Percentiles rank a stretch among this genome's conserved stretches.
Conservation (phyloP, 2,113 vertebrate genomes). For the Ovis canadensis region DNA sequence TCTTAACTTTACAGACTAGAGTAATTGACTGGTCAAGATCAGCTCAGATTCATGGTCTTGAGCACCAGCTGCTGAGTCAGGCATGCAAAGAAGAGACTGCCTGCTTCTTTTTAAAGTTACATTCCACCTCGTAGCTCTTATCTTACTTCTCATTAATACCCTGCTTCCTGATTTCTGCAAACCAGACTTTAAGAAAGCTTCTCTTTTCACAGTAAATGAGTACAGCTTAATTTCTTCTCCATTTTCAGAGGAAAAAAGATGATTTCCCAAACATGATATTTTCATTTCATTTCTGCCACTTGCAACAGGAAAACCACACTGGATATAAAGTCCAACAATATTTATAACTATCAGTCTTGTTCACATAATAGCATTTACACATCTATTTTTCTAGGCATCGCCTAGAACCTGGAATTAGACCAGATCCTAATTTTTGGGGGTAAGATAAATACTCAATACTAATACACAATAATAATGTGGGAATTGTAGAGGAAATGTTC, state of each 20-base stretch:
- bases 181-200: not conserved
- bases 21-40: too few species aligned
- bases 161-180: constrained; percentile 35
- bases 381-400: not conserved
- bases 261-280: not conserved
- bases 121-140: not conserved
- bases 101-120: not conserved
- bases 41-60: not conserved
- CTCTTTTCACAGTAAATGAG: not conserved
- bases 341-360: not conserved
- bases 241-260: not conserved
- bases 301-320: not conserved
- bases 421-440: not conserved
- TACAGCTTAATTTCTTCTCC: not conserved
- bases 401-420: not conserved
- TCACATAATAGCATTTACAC: not conserved
- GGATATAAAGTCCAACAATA: not conserved
- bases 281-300: not conserved
- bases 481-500: not conserved
- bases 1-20: not conserved
- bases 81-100: not conserved
- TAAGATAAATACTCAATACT: not conserved
- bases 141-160: not conserved
- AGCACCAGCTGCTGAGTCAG: not conserved
- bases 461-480: not conserved